Evolutionary conservation across 2,888 invertebrate genomes (phyloP).

Genomic region (Bursaphelenchus okinawaensis): DNA sequence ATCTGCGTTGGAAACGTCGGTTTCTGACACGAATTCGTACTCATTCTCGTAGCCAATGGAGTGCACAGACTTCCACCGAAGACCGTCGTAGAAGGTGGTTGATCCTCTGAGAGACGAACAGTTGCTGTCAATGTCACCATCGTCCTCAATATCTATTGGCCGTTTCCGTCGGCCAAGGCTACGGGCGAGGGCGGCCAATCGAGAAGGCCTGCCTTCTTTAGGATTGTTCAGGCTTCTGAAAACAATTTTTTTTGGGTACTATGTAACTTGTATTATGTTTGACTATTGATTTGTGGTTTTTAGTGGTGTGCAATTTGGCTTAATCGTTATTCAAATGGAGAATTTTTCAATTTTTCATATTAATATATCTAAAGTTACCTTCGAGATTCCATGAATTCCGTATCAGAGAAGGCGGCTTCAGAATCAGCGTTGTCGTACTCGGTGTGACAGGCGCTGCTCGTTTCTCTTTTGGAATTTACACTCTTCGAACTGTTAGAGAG

Average conservation of each 20-base stretch:
- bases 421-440: constrained; percentile 54
- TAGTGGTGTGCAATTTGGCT: too few relatives aligned
- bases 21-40: constrained; percentile 48
- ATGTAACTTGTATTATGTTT: too few relatives aligned
- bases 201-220: background rate
- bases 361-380: background rate
- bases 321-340: too few relatives aligned
- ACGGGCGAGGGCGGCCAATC: background rate
- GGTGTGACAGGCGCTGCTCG: constrained; percentile 51
- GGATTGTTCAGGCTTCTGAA: background rate
- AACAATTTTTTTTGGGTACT: too few relatives aligned
- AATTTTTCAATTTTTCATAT: too few relatives aligned
- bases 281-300: too few relatives aligned
- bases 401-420: background rate
- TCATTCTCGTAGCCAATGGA: constrained; percentile 57
- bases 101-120: constrained; percentile 41
- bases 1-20: constrained; percentile 26
- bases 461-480: constrained; percentile 23
- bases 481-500: constrained; percentile 20
- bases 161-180: background rate
- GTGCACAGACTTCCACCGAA: constrained; percentile 47
- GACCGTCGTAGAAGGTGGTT: constrained; percentile 30
- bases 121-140: constrained; percentile 39
- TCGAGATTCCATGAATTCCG: background rate
- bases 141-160: constrained; percentile 23